phyloP scores from a whole-genome alignment of 2,113 vertebrate species.

The Arizona elegans region DNA sequence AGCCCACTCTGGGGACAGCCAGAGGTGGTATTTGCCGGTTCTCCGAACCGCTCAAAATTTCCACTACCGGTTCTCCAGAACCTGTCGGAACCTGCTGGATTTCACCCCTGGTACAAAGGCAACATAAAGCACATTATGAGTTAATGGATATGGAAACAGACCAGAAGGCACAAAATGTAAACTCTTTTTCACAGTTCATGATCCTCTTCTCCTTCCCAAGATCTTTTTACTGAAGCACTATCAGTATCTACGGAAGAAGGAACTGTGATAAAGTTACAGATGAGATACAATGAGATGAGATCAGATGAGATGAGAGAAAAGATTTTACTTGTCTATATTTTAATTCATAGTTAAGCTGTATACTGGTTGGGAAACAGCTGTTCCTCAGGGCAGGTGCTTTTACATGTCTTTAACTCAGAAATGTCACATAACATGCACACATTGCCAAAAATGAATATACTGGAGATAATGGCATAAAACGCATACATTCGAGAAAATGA shows the following conservation, averaged over 20 bases:
- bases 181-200: background rate
- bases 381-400: background rate
- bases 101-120: background rate
- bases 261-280: background rate
- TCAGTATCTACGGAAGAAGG: background rate
- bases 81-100: no score
- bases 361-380: background rate
- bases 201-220: background rate
- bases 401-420: background rate
- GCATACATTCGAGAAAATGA: background rate
- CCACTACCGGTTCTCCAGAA: no score
- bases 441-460: background rate
- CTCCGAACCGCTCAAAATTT: no score
- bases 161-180: background rate
- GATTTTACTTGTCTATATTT: background rate
- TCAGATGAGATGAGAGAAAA: background rate
- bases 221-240: background rate
- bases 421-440: background rate
- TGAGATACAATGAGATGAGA: no score
- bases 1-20: no score
- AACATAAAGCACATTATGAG: background rate
- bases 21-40: no score
- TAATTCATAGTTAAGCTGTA: background rate
- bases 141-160: background rate
- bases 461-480: background rate